Conservation (phyloP, 2,797 vertebrate species). For the Melanotaenia boesemani region DNA sequence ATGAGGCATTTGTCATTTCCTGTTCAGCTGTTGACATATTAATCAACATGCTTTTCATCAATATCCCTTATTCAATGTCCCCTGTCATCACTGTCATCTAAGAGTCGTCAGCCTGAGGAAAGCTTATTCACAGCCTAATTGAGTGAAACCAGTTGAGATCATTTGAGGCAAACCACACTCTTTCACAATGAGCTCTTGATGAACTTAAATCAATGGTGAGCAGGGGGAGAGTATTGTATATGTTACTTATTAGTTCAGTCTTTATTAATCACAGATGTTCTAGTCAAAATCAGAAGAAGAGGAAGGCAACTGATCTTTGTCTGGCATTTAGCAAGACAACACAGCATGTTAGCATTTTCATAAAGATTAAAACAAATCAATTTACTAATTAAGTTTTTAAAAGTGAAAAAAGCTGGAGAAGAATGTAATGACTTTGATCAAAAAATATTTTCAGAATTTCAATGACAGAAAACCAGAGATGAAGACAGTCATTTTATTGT, state of each 20-base stretch:
- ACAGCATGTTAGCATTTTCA: constrained; percentile 36
- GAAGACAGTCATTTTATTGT: constrained; percentile 30
- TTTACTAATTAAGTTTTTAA: constrained; percentile 1
- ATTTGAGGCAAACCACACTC: constrained; percentile 74
- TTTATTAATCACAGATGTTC: constrained; percentile 66
- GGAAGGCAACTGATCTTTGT: constrained; percentile 69
- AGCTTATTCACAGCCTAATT: constrained; percentile 70
- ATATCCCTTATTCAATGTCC: constrained; percentile 49
- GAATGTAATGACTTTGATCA: no score
- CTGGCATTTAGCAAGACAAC: constrained; percentile 47
- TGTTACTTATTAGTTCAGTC: constrained; percentile 72
- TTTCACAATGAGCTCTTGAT: constrained; percentile 75
- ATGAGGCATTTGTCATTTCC: constrained; percentile 45
- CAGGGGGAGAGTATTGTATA: constrained; percentile 46
- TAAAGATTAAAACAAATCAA: constrained; percentile 22
- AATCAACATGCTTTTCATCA: constrained; percentile 67
- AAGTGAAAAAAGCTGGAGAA: constrained; percentile 1
- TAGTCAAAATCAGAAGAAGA: constrained; percentile 46
- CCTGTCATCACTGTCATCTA: constrained; percentile 66
- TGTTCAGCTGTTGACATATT: constrained; percentile 43
- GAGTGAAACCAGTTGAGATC: constrained; percentile 72
- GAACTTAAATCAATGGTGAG: constrained; percentile 75
- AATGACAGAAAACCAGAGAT: constrained; percentile 17
- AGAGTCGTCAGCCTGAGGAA: constrained; percentile 58
- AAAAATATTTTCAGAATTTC: neutral